Base-by-base conservation (phyloP, 2,888 invertebrate genomes). In the Pammene aurita region DNA sequence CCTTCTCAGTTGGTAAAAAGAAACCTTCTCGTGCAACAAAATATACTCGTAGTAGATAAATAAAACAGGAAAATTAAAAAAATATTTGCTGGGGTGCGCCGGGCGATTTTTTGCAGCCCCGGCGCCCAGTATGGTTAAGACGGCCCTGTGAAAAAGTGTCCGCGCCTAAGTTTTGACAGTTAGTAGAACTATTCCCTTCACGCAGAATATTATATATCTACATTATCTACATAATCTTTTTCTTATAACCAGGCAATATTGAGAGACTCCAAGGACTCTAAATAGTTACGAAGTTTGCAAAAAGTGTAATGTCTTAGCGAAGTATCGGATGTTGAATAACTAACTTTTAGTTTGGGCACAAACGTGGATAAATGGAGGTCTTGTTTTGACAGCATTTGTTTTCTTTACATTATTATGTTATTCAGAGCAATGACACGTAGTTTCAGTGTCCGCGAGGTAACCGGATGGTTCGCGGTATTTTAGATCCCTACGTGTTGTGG, bases 101-200 rank as follows among this genome's bases (percentile, higher is more conserved):
- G n/a, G n/a, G n/a, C n/a, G n/a, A n/a, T n/a, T n/a, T n/a, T n/a
- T n/a, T n/a, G n/a, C n/a, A n/a, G n/a, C n/a, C n/a, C n/a, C n/a
- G n/a, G n/a, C n/a, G n/a, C n/a, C n/a, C n/a, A n/a, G n/a, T n/a
- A n/a, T n/a, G n/a, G n/a, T n/a, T n/a, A n/a, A n/a, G n/a, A n/a
- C n/a, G n/a, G n/a, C n/a, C n/a, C n/a, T n/a, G n/a, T 7, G 48
- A 56, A 58, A 56, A 26, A 48, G 67, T 67, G 61, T 52, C 13
- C 11, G 13, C 5, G n/a, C 11, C 18, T 26, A 54, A 46, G 38
- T 67, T 55, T 46, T 16, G 16, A 7, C n/a, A 4, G 14, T 48
- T 9, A 56, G 10, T 35, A 11, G 13, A 16, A 56, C 41, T 7
- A 10, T 10, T 13, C 13, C 6, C 0, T 34, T 2, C 9, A 0